Evolutionary conservation across 2,113 vertebrate genomes (phyloP).

Genomic region (Salvelinus fontinalis): DNA sequence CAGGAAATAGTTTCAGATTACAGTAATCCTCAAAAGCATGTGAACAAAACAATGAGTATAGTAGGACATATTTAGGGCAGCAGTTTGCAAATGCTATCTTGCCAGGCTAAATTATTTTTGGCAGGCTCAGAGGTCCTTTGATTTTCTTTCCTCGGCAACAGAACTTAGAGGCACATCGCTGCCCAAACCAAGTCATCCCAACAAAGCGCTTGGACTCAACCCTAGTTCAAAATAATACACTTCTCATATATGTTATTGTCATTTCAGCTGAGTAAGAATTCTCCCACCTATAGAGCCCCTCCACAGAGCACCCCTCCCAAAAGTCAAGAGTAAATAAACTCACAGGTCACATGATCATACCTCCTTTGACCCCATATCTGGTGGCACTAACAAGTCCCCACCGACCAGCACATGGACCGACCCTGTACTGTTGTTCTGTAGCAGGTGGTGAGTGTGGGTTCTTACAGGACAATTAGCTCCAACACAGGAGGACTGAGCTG

Average conservation of each 20-base stretch:
- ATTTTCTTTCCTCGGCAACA: conserved; percentile 4
- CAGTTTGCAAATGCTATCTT: background rate
- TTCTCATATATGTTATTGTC: conserved; percentile 14
- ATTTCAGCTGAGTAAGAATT: background rate
- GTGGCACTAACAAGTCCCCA: conserved; percentile 36
- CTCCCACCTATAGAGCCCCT: too few relatives aligned
- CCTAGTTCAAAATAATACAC: conserved; percentile 16
- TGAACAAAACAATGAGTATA: background rate
- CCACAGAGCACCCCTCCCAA: background rate
- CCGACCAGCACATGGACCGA: conserved; percentile 46
- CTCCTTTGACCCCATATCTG: background rate
- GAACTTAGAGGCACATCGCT: background rate
- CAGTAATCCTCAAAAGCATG: background rate
- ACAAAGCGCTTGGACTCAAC: conserved; percentile 14
- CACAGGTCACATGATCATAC: conserved; percentile 4
- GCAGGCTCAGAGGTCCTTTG: background rate
- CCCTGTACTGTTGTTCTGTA: background rate
- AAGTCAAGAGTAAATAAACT: background rate
- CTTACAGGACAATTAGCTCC: conserved; percentile 20
- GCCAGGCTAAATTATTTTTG: background rate
- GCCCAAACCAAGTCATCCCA: background rate
- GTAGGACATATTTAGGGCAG: background rate
- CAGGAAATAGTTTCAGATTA: background rate
- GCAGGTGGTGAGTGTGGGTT: conserved; percentile 28
- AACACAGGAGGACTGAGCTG: background rate